A percentile compares a stretch with the other conserved stretches of the same genome.
These are phyloP conservation scores for Sipha maydis DNA, from an alignment of 2,888 invertebrate species.

Conservation along the genomic window DNA sequence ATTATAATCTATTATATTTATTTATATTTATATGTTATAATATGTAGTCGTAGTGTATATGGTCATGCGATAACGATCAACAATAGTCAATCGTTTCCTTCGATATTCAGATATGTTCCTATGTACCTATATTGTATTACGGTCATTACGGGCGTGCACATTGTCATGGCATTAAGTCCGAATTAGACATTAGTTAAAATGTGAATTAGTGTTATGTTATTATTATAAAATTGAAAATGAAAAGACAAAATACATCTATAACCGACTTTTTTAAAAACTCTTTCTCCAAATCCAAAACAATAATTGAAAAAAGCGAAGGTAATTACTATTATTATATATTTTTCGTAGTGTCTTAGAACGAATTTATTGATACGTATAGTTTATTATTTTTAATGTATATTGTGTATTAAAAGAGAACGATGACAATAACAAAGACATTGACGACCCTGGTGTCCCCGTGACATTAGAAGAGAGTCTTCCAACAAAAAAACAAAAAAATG, in stretches of 20 bases:
- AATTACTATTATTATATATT: no score
- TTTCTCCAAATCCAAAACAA: no score
- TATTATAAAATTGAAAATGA: neutral
- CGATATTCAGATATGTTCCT: no score
- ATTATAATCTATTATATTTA: neutral
- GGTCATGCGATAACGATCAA: neutral
- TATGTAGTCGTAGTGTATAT: neutral
- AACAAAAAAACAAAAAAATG: no score
- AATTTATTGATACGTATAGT: no score
- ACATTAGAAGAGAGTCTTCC: constrained; percentile 1
- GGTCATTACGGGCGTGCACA: neutral
- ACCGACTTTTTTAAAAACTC: neutral
- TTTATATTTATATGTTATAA: constrained; percentile 1
- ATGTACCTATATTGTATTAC: neutral
- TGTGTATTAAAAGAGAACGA: neutral
- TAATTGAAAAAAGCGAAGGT: no score
- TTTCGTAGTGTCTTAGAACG: no score
- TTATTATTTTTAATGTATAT: no score
- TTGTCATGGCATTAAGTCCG: neutral
- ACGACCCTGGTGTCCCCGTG: neutral
- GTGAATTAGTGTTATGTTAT: neutral
- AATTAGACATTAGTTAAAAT: neutral
- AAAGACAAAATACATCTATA: neutral
- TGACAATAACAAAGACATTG: neutral
- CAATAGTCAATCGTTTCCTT: no score